Conservation (phyloP, 1,140 invertebrate species). For the Lineus longissimus region DNA sequence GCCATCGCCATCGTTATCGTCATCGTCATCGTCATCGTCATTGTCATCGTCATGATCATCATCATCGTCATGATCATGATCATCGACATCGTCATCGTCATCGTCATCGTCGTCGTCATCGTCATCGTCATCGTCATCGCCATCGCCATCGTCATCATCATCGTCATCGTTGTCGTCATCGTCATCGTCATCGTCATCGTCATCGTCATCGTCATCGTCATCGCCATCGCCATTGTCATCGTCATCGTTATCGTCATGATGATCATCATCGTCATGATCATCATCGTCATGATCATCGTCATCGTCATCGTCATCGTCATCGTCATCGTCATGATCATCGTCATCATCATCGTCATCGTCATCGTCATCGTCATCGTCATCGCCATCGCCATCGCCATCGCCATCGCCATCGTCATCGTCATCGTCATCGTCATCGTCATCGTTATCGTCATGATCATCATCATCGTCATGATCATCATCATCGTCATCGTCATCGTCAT, state of each 20-base stretch:
- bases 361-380: conserved; percentile 9
- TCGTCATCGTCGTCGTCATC: conserved; percentile 1
- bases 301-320: neutral
- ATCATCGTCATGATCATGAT: no score
- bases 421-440: conserved; percentile 9
- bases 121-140: conserved; percentile 1
- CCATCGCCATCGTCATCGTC: conserved; percentile 9
- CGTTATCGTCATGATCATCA: no score
- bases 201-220: conserved; percentile 1
- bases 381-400: conserved; percentile 6
- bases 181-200: conserved; percentile 1
- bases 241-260: neutral
- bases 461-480: conserved; percentile 12
- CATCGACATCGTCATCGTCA: no score
- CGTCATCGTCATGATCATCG: no score
- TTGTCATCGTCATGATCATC: no score
- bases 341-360: no score
- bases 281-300: no score
- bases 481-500: conserved; percentile 11
- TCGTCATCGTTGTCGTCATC: neutral
- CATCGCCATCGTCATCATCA: conserved; percentile 1
- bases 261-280: no score
- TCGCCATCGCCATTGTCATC: neutral
- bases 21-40: conserved; percentile 2
- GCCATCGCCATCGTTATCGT: conserved; percentile 2